Base-by-base conservation (phyloP, 2,888 invertebrate species). In the Encarsia formosa region DNA sequence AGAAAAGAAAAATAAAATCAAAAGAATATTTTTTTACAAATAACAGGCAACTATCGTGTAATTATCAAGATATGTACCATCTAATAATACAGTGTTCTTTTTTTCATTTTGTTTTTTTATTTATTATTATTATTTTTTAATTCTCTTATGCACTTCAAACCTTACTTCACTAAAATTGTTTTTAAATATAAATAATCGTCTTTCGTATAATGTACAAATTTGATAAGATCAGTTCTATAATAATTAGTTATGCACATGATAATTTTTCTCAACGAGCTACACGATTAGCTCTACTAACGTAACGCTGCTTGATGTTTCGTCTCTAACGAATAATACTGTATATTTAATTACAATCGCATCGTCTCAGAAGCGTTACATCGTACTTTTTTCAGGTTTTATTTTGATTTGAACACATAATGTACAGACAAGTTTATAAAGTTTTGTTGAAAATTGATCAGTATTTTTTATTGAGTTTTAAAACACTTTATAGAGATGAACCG, bases 291-390 rank as follows among this genome's bases (percentile, higher is more conserved):
- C 41, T 38, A 54, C 42, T 19, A 40, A 43, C 15, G 18, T 54
- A 52, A 49, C 47, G 42, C 26, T 32, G 26, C 39, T 8, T 43
- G 35, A 41, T 40, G 35, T 51, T 29, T 48, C 22, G 44, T 32
- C 22, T 41, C 18, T 41, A 39, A 49, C 47, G 47, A 49, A 47
- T 58, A 58, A 58, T 58, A 58, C 58, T 58, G 57, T 39, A 57
- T 24, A 52, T 31, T 44, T 16, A 29, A 20, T 29, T 37, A 16
- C 15, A 16, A 51, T 34, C 35, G 26, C 35, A 29, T 23, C n/a
- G n/a, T n/a, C 26, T 39, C 15, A 1, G 43, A 9, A 26, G 23
- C 16, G 35, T 13, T 46, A 49, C 20, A 20, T 22, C 32, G 22
- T 45, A 18, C 16, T 35, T 38, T 37, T n/a, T n/a, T n/a, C n/a